Evolutionary conservation across 2,888 invertebrate species (phyloP).

Genomic region (Cerastis leucographa): DNA sequence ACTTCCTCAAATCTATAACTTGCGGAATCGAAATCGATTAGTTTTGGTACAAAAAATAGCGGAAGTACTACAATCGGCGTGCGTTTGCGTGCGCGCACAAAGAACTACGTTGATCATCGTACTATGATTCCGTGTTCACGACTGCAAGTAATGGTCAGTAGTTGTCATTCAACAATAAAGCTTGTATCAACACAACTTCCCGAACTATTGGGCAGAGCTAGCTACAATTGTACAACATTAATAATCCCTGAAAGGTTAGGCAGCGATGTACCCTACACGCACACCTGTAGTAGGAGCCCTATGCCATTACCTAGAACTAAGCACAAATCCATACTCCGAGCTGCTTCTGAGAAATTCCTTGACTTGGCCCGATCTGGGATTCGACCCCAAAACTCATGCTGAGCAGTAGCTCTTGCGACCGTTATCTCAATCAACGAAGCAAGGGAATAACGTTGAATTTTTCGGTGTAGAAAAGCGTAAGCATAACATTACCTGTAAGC

Average conservation of each 20-base stretch:
- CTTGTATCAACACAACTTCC: not conserved
- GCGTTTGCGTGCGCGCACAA: conserved; percentile 29
- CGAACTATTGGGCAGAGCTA: too few species aligned
- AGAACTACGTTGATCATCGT: conserved; percentile 13
- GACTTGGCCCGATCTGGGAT: not conserved
- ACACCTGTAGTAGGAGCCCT: not conserved
- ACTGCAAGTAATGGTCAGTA: not conserved
- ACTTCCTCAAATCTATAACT: conserved; percentile 39
- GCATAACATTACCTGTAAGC: too few species aligned
- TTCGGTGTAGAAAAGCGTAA: not conserved
- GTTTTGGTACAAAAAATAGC: conserved; percentile 38
- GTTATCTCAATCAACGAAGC: not conserved
- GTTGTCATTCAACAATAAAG: not conserved
- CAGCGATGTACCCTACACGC: not conserved
- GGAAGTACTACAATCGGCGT: conserved; percentile 33
- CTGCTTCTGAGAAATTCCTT: not conserved
- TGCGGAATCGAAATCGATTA: conserved; percentile 37
- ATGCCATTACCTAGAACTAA: not conserved
- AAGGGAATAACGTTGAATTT: not conserved
- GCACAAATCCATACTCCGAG: not conserved
- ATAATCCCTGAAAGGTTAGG: not conserved
- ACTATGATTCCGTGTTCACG: conserved; percentile 25
- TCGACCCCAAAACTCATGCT: not conserved
- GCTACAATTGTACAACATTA: not conserved
- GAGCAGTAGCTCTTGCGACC: too few species aligned